Evolutionary conservation across 2,888 invertebrate genomes (phyloP), one percentile per base, ranked within the genome.

Genomic region (Pseudococcus viburni): DNA sequence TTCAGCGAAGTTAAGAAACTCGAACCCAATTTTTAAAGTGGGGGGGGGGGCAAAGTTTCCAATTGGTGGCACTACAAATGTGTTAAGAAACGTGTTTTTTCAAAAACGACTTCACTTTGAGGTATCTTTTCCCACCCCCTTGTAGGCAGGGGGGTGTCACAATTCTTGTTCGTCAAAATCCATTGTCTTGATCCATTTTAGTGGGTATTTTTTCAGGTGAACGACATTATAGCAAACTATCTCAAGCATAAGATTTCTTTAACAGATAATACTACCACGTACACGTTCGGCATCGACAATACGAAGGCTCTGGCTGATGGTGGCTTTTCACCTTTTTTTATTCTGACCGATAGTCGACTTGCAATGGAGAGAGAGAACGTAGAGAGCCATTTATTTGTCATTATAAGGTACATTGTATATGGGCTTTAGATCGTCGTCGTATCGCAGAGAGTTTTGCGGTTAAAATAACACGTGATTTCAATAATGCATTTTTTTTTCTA

Each of bases 391-490:
- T 73, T 33, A 33, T 73, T 73, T 73, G 73, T 73, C 33, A 33
- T 73, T 73, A 73, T 73, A 73, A 33, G 7, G 17, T 33, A 17
- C 73, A 73, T 73, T 73, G 73, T 73, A 42, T 5, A 51, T 51
- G 51, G 51, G 12, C 51, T n/a, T 17, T 55, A 4, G 4, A 17
- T 33, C n/a, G 17, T n/a, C 17, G 1, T 11, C 68, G 68, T 33
- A 33, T 33, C 7, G 68, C 26, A 0, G 9, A 9, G 26, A 26
- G 11, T 11, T n/a, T 68, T 68, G 68, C 26, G 8, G 68, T 68
- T n/a, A 33, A 33, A 33, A 73, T 73, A 73, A 73, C 73, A 73
- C 73, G 73, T 73, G 73, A 73, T 73, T 73, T 73, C 73, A 73
- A 73, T 73, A 73, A 73, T 73, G 33, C 8, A 73, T 73, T 33